Evolutionary conservation across 2,797 vertebrate species (phyloP).

Genomic region (Gobio occitaniae): DNA sequence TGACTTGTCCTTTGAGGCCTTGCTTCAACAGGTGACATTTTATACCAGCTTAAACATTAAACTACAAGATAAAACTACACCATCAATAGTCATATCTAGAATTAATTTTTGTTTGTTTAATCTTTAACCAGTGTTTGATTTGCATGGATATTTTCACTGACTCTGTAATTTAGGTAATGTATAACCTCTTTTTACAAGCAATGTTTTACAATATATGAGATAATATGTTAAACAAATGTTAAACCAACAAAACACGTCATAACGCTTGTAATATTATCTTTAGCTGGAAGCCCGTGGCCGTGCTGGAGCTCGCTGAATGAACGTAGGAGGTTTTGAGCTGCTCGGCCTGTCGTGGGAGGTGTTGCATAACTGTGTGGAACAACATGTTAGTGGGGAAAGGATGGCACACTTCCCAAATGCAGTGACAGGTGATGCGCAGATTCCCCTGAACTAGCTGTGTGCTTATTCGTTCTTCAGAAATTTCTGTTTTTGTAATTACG

Average conservation of each 20-base stretch:
- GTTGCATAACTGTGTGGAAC: slow-evolving; percentile 58
- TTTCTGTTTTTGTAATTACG: slow-evolving; percentile 12
- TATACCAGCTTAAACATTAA: slow-evolving; percentile 29
- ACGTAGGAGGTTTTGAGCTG: slow-evolving; percentile 51
- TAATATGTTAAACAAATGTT: neutral
- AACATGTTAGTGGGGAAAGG: slow-evolving; percentile 14
- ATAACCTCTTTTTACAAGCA: neutral
- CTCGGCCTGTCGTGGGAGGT: slow-evolving; percentile 45
- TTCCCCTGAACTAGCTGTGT: neutral
- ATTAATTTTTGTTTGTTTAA: slow-evolving; percentile 4
- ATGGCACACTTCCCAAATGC: slow-evolving; percentile 6
- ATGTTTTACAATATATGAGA: neutral
- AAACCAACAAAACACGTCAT: neutral
- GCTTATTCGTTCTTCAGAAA: neutral
- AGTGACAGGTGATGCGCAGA: neutral
- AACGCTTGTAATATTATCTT: slow-evolving; percentile 5
- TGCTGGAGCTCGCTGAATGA: slow-evolving; percentile 38
- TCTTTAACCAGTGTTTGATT: slow-evolving; percentile 1
- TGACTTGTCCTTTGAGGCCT: neutral
- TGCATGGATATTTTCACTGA: neutral
- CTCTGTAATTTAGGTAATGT: neutral
- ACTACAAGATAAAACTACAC: neutral
- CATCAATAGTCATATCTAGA: slow-evolving; percentile 2
- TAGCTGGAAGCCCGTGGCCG: slow-evolving; percentile 8
- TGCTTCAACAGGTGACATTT: slow-evolving; percentile 11